Evolutionary conservation across 2,888 invertebrate species (phyloP).

Genomic region (Ornithoptera priamus): DNA sequence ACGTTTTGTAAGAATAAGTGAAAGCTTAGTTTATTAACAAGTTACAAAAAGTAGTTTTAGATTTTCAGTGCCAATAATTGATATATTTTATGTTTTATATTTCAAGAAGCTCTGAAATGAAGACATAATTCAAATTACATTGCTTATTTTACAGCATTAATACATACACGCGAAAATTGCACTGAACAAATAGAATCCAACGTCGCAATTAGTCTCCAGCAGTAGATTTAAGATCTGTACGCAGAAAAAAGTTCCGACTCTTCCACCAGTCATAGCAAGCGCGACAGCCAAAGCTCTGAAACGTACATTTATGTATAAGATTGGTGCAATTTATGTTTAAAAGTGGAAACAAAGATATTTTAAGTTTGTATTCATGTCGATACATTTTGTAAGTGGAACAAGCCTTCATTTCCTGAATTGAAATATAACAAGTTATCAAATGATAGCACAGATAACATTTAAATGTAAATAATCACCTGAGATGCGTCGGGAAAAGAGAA

Average conservation of each 20-base stretch:
- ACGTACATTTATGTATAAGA: constrained; percentile 21
- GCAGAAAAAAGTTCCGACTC: constrained; percentile 79
- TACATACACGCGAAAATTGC: constrained; percentile 65
- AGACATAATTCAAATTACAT: too few relatives aligned
- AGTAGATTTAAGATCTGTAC: constrained; percentile 81
- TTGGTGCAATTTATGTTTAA: too few relatives aligned
- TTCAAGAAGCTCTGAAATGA: too few relatives aligned
- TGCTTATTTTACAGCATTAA: background rate
- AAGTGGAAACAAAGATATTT: too few relatives aligned
- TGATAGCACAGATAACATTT: too few relatives aligned
- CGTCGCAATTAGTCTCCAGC: constrained; percentile 77
- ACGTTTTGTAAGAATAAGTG: too few relatives aligned
- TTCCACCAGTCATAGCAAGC: constrained; percentile 76
- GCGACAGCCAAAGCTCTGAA: constrained; percentile 81
- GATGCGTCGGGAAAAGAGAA: constrained; percentile 76
- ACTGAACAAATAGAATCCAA: constrained; percentile 80
- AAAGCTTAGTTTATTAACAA: background rate
- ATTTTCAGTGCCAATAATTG: too few relatives aligned
- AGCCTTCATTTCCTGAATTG: too few relatives aligned
- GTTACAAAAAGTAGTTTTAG: background rate
- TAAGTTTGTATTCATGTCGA: too few relatives aligned
- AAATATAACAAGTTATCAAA: too few relatives aligned
- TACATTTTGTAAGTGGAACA: too few relatives aligned
- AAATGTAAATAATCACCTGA: constrained; percentile 41
- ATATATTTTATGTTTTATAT: too few relatives aligned